These are phyloP conservation scores for Neoascia interrupta DNA, from an alignment of 2,888 invertebrate genomes.

Conservation along the genomic window DNA sequence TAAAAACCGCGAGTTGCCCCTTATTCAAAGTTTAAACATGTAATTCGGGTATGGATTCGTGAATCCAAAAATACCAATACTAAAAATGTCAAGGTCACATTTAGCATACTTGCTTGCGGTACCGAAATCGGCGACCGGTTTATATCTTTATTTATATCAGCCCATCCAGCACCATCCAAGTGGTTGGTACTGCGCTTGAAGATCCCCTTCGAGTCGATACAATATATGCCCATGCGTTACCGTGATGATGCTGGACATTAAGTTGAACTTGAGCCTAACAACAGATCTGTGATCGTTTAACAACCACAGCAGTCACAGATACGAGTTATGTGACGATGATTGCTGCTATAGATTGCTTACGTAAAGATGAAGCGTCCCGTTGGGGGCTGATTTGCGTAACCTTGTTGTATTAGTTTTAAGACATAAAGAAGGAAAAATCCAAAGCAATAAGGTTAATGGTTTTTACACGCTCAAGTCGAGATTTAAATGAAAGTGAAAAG, in stretches of 20 bases:
- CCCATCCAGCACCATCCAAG: slow-evolving; percentile 9
- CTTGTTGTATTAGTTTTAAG: not conserved
- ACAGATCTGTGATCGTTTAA: not conserved
- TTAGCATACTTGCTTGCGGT: slow-evolving; percentile 49
- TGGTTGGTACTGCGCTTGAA: slow-evolving; percentile 27
- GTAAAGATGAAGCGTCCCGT: slow-evolving; percentile 5
- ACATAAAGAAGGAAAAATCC: not conserved
- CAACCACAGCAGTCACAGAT: slow-evolving; percentile 2
- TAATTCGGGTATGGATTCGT: slow-evolving; percentile 3
- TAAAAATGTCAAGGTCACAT: slow-evolving; percentile 63
- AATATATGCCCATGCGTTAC: not conserved
- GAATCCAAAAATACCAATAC: no score
- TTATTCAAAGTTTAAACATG: slow-evolving; percentile 3
- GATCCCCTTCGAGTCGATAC: not conserved
- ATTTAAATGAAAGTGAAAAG: slow-evolving; percentile 34
- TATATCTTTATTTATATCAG: no score
- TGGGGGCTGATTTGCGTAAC: slow-evolving; percentile 30
- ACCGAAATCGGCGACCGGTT: slow-evolving; percentile 43
- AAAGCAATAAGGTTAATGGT: slow-evolving; percentile 22
- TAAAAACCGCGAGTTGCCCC: not conserved
- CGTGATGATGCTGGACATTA: slow-evolving; percentile 8
- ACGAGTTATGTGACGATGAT: slow-evolving; percentile 22
- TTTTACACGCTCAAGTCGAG: slow-evolving; percentile 4
- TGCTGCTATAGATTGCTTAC: slow-evolving; percentile 12
- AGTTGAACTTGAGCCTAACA: slow-evolving; percentile 28